Conservation (phyloP, 2,113 vertebrate genomes). For the Corythornis madagascariensis region DNA sequence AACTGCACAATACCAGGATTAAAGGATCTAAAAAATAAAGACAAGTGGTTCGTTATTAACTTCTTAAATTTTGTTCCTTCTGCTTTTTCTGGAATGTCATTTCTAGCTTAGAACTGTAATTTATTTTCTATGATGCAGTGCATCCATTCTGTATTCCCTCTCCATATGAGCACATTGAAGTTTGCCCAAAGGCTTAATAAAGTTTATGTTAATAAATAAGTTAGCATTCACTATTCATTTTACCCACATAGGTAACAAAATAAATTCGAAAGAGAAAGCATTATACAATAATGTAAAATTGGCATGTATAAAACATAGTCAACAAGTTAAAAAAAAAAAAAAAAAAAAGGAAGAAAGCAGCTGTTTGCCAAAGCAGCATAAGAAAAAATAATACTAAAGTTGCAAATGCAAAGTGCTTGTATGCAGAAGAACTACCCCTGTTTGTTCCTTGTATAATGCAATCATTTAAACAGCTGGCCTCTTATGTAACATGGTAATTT, state of each 20-base stretch:
- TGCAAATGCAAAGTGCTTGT: not conserved
- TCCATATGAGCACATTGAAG: not conserved
- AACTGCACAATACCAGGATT: slow-evolving; percentile 60
- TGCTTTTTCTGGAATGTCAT: slow-evolving; percentile 16
- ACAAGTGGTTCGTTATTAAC: slow-evolving; percentile 68
- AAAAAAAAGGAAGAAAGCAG: not conserved
- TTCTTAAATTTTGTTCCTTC: slow-evolving; percentile 47
- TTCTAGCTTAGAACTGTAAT: slow-evolving; percentile 25
- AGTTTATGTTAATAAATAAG: slow-evolving; percentile 36
- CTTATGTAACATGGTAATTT: not conserved
- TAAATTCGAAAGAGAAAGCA: not conserved
- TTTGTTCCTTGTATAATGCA: not conserved
- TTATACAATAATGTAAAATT: not conserved
- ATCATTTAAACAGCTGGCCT: not conserved
- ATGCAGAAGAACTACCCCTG: not conserved
- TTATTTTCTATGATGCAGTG: slow-evolving; percentile 4
- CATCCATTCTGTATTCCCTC: not conserved
- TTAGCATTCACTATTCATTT: slow-evolving; percentile 39
- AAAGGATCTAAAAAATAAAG: slow-evolving; percentile 66
- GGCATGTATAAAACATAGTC: not conserved
- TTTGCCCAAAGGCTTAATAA: slow-evolving; percentile 38
- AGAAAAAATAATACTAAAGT: not conserved
- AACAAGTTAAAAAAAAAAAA: not conserved
- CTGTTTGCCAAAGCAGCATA: not conserved
- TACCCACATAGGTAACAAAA: slow-evolving; percentile 11